These are phyloP conservation scores for Pangasius larnaudii DNA, from an alignment of 2,797 vertebrate species.

Conservation along the genomic window DNA sequence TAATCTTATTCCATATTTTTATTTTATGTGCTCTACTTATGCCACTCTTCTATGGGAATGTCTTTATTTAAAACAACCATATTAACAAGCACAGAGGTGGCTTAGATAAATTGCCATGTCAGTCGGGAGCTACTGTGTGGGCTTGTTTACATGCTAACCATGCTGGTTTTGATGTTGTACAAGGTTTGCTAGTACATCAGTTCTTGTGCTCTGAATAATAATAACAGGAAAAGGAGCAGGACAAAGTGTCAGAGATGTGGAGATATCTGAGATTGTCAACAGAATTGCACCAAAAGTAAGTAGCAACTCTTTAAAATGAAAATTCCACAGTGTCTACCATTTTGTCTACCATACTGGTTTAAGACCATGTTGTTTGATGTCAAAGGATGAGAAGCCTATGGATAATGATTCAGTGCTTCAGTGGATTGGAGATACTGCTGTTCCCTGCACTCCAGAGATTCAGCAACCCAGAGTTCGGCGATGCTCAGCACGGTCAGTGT, in stretches of 20 bases:
- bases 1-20: not conserved
- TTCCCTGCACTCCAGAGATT: slow-evolving; percentile 82
- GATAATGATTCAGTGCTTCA: slow-evolving; percentile 79
- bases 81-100: not conserved
- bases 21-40: not conserved
- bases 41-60: not conserved
- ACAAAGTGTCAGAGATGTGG: slow-evolving; percentile 60
- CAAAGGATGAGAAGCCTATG: slow-evolving; percentile 78
- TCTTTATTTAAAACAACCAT: not conserved
- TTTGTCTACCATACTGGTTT: not conserved
- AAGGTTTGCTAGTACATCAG: not conserved
- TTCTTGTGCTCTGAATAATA: not conserved
- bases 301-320: not conserved
- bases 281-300: slow-evolving; percentile 79
- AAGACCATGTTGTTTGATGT: slow-evolving; percentile 11
- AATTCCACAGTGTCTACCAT: not conserved
- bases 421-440: slow-evolving; percentile 87
- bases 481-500: slow-evolving; percentile 67
- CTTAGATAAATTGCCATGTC: not conserved
- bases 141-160: not conserved
- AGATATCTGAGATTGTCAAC: slow-evolving; percentile 80
- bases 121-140: not conserved
- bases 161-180: not conserved
- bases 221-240: slow-evolving; percentile 48
- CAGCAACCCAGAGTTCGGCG: slow-evolving; percentile 64